Base-by-base conservation (phyloP, 2,888 invertebrate species). In the Chymomyza procnemis region DNA sequence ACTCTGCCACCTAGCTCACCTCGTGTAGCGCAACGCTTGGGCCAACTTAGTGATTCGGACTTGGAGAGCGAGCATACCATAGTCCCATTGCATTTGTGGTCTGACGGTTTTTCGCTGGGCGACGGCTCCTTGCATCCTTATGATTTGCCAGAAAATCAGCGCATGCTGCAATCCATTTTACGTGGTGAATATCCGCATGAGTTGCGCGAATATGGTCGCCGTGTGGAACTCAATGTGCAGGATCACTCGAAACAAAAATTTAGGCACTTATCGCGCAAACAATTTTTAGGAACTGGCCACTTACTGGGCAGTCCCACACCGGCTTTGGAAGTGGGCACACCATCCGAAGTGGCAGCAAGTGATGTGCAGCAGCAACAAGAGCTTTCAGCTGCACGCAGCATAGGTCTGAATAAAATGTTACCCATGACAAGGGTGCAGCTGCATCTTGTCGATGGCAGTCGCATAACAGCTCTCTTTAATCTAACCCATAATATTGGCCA, bases 91-190 rank as follows among this genome's bases (percentile, higher is more conserved):
- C 80, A 85, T 26, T 72, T 83, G 1, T 83, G 83, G 83, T 71
- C 80, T 19, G 83, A 83, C 59, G 83, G 83, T 0, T 83, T 83
- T 62, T 75, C 83, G 4, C 55, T 83, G n/a, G 83, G 85, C 46
- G 67, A 78, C 2, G 83, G 87, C 9, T 19, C 62, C 0, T 21
- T 83, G 22, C 67, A 76, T 0, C 67, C 21, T 0, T 83, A 83
- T 18, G 66, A 74, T 2, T 48, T 71, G 4, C 83, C 87, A 0
- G 85, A 76, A 9, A 83, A 87, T 22, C 75, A 76, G 1, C 68
- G 71, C 0, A 70, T 85, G 2, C 59, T 83, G 14, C 74, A 75
- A n/a, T 75, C 76, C 6, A 68, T 83, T 0, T 59, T 87, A 66
- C 80, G 76, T 0, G 83, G 85, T 1, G 83, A 83, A 5, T 80